Conservation (phyloP, 2,888 invertebrate species). For the Drosophila barbarae region DNA sequence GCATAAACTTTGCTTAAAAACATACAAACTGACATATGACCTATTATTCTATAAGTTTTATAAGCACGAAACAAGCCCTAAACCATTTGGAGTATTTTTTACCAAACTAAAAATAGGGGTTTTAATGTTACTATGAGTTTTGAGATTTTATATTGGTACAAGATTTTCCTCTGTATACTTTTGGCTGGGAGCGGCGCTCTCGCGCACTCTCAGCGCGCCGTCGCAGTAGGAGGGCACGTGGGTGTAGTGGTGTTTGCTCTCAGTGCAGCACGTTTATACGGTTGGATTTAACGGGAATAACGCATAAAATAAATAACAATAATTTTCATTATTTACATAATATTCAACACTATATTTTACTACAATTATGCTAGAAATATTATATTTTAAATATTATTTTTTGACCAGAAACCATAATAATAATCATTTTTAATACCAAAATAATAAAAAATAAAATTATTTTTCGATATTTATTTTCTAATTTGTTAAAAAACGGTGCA, state of each 20-base stretch:
- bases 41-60: not conserved
- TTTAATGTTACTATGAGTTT: not conserved
- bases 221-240: conserved; percentile 49
- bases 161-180: not conserved
- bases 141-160: not conserved
- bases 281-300: conserved; percentile 14
- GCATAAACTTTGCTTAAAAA: too few relatives aligned
- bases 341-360: not conserved
- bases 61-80: not conserved
- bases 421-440: too few relatives aligned
- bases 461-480: too few relatives aligned
- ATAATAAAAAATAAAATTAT: too few relatives aligned
- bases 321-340: not conserved
- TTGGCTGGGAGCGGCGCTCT: not conserved
- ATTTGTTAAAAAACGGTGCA: too few relatives aligned
- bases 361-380: too few relatives aligned
- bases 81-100: rapidly evolving
- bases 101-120: too few relatives aligned
- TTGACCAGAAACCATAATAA: too few relatives aligned
- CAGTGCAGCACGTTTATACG: conserved; percentile 52
- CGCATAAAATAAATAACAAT: not conserved
- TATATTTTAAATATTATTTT: too few relatives aligned
- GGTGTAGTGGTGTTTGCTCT: conserved; percentile 20
- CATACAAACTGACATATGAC: not conserved
- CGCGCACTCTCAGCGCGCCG: conserved; percentile 48